Evolutionary conservation across 2,113 vertebrate species (phyloP).

Genomic region (Pholis gunnellus): DNA sequence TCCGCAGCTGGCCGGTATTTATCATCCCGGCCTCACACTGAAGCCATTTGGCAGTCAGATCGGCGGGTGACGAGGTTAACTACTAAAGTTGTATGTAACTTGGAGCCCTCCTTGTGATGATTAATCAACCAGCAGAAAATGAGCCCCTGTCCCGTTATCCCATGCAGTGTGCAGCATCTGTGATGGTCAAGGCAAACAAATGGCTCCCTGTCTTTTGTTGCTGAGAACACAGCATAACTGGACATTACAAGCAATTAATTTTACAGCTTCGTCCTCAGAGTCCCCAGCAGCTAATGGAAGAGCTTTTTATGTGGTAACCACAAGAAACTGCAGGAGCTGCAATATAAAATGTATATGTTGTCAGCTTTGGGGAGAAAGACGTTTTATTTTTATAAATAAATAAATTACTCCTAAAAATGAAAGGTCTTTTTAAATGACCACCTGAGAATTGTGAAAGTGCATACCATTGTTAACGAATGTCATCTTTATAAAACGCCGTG

Average conservation of each 20-base stretch:
- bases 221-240: constrained; percentile 78
- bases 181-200: constrained; percentile 86
- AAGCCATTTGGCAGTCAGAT: constrained; percentile 90
- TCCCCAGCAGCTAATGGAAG: constrained; percentile 80
- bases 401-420: neutral
- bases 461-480: constrained; percentile 16
- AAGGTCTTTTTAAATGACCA: neutral
- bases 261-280: constrained; percentile 80
- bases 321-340: constrained; percentile 61
- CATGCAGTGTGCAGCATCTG: constrained; percentile 84
- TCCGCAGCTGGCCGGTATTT: constrained; percentile 85
- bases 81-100: constrained; percentile 95
- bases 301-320: constrained; percentile 70
- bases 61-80: constrained; percentile 94
- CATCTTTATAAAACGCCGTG: neutral
- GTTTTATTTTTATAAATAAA: neutral
- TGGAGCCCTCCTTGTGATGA: constrained; percentile 88
- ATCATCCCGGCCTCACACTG: constrained; percentile 89
- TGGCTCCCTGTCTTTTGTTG: constrained; percentile 83
- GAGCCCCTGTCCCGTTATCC: constrained; percentile 83
- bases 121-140: constrained; percentile 91
- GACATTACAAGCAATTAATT: constrained; percentile 85
- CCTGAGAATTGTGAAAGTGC: neutral
- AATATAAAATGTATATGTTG: constrained; percentile 44
- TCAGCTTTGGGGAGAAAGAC: constrained; percentile 18